These are phyloP conservation scores for Scolopax rusticola DNA, from an alignment of 2,797 vertebrate genomes.

Conservation along the genomic window DNA sequence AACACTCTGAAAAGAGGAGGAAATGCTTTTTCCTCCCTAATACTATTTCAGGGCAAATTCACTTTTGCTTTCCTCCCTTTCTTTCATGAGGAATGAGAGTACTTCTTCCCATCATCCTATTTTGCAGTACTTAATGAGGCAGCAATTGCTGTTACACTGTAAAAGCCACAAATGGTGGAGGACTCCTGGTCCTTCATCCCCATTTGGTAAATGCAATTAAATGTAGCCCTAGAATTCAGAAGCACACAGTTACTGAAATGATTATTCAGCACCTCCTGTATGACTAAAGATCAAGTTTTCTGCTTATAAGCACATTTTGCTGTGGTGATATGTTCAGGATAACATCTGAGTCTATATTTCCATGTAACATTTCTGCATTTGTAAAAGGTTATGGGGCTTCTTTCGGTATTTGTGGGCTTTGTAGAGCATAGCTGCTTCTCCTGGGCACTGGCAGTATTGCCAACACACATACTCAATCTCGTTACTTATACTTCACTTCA, in stretches of 20 bases:
- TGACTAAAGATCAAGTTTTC: background rate
- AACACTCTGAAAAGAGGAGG: background rate
- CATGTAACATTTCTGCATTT: background rate
- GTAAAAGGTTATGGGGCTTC: background rate
- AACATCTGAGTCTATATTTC: constrained; percentile 6
- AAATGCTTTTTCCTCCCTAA: background rate
- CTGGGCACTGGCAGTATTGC: background rate
- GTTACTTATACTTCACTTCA: background rate
- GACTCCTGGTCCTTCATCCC: background rate
- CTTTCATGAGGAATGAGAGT: background rate
- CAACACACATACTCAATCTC: background rate
- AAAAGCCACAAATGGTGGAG: background rate
- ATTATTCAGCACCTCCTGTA: background rate
- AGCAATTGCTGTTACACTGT: background rate
- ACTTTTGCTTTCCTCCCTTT: background rate
- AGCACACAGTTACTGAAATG: background rate
- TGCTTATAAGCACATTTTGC: constrained; percentile 10
- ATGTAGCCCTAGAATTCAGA: background rate
- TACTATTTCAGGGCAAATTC: background rate
- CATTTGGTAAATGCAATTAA: background rate
- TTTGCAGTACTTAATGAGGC: background rate
- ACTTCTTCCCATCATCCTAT: background rate
- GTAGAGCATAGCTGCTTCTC: background rate
- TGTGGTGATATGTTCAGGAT: background rate
- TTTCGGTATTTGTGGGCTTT: background rate